These are phyloP conservation scores for Otus sunia DNA, from an alignment of 2,113 vertebrate species.

Conservation along the genomic window DNA sequence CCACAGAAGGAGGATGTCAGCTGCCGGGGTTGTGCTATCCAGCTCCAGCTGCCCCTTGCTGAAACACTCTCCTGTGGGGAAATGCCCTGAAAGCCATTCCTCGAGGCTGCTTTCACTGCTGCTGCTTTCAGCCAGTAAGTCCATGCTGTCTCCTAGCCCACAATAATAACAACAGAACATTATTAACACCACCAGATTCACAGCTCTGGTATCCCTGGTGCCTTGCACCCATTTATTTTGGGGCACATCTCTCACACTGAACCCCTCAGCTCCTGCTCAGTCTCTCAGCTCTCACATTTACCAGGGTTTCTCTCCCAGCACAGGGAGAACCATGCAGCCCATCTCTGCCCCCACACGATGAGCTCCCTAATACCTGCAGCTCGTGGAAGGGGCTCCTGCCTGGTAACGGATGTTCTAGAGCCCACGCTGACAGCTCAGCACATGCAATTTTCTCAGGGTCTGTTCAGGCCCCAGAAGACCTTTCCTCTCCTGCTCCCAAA, in stretches of 20 bases:
- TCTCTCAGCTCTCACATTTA: accelerated
- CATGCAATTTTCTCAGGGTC: accelerated
- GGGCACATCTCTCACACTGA: background rate
- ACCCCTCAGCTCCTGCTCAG: background rate
- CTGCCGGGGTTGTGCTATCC: background rate
- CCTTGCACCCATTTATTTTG: background rate
- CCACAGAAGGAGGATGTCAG: background rate
- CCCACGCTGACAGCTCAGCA: accelerated
- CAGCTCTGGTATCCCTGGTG: background rate
- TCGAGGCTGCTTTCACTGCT: accelerated
- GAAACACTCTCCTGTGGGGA: background rate
- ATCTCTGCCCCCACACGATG: background rate
- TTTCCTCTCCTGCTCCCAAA: background rate
- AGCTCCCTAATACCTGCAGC: accelerated
- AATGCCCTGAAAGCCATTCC: background rate
- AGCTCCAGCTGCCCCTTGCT: background rate
- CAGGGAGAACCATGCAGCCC: accelerated
- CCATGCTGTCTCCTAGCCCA: background rate
- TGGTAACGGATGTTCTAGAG: background rate
- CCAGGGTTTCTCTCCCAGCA: background rate
- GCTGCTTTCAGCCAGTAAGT: background rate
- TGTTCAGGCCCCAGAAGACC: background rate
- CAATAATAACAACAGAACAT: background rate
- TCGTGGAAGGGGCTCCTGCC: background rate
- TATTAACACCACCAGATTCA: background rate